Percentiles rank a stretch among this genome's conserved stretches.
phyloP scores from a whole-genome alignment of 2,888 invertebrate genomes.

The Noctua janthina region DNA sequence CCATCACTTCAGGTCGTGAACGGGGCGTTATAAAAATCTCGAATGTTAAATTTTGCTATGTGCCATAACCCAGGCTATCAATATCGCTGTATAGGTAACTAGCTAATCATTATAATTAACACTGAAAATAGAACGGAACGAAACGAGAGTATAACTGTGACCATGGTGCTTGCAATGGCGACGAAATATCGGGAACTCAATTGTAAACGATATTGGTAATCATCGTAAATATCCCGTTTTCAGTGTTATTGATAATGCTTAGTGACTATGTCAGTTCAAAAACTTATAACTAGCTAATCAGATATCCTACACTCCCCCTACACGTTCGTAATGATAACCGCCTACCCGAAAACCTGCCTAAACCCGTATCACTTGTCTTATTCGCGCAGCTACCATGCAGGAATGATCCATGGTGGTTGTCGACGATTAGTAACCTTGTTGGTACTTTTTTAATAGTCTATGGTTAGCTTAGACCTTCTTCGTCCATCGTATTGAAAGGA shows the following conservation, averaged over 20 bases:
- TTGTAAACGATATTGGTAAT: no score
- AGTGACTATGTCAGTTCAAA: no score
- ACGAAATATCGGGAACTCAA: no score
- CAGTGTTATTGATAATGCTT: no score
- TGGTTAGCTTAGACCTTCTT: background rate
- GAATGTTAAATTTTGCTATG: background rate
- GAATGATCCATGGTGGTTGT: background rate
- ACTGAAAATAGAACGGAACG: no score
- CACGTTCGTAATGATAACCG: conserved; percentile 5
- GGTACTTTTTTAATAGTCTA: background rate
- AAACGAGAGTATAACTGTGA: no score
- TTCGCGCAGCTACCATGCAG: background rate
- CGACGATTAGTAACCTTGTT: conserved; percentile 3
- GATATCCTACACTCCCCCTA: background rate
- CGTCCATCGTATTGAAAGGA: background rate
- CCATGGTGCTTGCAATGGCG: no score
- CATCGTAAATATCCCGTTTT: no score
- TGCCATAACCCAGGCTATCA: background rate
- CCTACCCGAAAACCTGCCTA: background rate
- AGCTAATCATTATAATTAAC: background rate
- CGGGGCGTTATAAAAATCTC: background rate
- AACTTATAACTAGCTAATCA: background rate
- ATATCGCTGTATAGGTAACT: background rate
- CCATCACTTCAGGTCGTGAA: background rate
- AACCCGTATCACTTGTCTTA: background rate